A percentile compares a stretch with the other conserved stretches of the same genome.
These are phyloP conservation scores for Drosophila kohkoa DNA, from an alignment of 1,140 invertebrate species.

Conservation along the genomic window DNA sequence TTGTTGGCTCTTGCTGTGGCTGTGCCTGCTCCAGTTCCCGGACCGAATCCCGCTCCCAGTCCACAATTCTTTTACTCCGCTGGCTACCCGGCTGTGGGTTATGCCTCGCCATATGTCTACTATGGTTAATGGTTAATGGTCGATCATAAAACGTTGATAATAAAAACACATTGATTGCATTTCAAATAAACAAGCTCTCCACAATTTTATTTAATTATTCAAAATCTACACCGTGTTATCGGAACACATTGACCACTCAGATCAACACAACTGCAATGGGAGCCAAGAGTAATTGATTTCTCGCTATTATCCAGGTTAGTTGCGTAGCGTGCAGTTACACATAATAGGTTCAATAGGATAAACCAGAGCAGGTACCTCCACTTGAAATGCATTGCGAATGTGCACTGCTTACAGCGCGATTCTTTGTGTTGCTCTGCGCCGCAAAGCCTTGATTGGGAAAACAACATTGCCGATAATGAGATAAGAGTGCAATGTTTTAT, in stretches of 20 bases:
- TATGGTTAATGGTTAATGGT: constrained; percentile 47
- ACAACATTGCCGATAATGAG: background rate
- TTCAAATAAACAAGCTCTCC: background rate
- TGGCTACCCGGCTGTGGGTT: constrained; percentile 67
- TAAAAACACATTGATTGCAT: background rate
- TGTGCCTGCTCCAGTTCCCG: constrained; percentile 56
- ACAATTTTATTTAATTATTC: background rate
- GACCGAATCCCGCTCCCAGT: constrained; percentile 62
- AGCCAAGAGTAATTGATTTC: background rate
- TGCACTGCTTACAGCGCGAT: background rate
- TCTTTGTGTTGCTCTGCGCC: background rate
- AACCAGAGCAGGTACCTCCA: background rate
- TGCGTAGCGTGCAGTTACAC: background rate
- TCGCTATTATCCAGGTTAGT: background rate
- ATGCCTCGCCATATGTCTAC: constrained; percentile 68
- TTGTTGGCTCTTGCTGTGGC: constrained; percentile 64
- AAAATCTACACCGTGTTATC: background rate
- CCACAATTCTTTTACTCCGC: constrained; percentile 66
- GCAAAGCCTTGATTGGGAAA: background rate
- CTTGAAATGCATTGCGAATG: background rate
- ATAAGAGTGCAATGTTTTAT: background rate
- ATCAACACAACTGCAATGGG: background rate
- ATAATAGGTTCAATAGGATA: background rate
- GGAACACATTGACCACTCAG: background rate
- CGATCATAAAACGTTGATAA: background rate